Evolutionary conservation across 1,140 invertebrate species (phyloP), one percentile per base, ranked within the genome.

Genomic region (Steinernema khuongi): DNA sequence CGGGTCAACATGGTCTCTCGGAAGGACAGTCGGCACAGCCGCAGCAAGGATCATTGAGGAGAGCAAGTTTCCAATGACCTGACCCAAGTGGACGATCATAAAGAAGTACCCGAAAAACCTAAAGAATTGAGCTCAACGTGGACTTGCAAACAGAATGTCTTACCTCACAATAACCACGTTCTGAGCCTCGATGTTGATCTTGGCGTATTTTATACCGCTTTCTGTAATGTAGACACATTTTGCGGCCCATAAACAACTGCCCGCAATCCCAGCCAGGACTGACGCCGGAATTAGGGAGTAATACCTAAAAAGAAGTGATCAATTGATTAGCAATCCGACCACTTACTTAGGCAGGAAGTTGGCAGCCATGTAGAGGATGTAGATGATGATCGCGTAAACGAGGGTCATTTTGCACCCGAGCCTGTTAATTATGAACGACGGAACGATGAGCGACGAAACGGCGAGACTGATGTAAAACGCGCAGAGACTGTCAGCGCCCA

Each of bases 71-170:
- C 94, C 94, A 93, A 93, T 93, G 7, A 96, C 90, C 86, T 94
- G 93, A 72, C 94, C 92, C 0, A 92, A 92, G 84, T 98, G 95
- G 90, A 95, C 97, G 72, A 94, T 91, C 75, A 97, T 90, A 88
- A 97, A 97, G 90, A 98, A 98, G 88, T 96, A 93, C 28, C 95
- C 95, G 86, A 97, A 98, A 89, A 97, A 97, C 69, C 77, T 79
- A 78, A 60, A 2, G 33, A 19, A 22, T 0, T 29, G 19, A 32
- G 29, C 66, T 66, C 17, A 30, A 36, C 28, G 22, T n/a, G n/a
- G 19, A 22, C 66, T 29, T 50, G 43, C 26, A 75, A 41, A 31
- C 36, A 43, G 1, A 22, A 31, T 43, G 30, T 17, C 18, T 2
- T 31, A 84, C 79, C 93, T 87, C 41, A 94, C 93, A 70, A 97